Conservation (phyloP, 2,888 invertebrate species). For the Megalurothrips usitatus region DNA sequence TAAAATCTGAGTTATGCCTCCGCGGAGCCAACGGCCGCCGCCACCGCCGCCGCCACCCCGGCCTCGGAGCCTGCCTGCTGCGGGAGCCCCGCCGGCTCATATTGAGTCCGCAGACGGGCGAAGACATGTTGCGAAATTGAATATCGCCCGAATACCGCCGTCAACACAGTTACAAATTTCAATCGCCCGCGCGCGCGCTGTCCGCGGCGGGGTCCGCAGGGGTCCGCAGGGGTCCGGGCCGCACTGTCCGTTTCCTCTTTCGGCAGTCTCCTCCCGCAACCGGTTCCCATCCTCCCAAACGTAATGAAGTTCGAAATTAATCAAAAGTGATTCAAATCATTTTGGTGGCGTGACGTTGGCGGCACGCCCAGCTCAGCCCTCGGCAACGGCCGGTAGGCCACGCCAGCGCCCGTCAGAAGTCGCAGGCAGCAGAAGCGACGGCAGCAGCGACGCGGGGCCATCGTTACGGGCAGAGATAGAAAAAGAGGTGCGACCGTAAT, state of each 20-base stretch:
- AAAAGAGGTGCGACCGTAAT: no score
- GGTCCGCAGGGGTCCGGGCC: background rate
- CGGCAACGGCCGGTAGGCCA: background rate
- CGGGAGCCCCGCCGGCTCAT: no score
- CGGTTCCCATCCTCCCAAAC: background rate
- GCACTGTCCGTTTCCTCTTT: background rate
- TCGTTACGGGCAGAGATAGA: no score
- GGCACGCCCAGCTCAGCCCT: background rate
- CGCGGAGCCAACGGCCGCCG: no score
- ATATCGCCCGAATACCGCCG: background rate
- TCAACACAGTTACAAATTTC: slow-evolving; percentile 23
- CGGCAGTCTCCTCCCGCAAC: background rate
- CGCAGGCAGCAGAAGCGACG: no score
- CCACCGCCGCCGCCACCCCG: no score
- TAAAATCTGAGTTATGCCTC: no score
- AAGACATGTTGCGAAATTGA: background rate
- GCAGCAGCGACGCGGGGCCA: no score
- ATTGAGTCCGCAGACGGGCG: no score
- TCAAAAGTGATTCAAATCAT: background rate
- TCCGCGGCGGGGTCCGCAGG: background rate
- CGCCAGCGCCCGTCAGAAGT: no score
- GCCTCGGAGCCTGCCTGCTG: no score
- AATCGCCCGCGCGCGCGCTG: background rate
- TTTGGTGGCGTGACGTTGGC: background rate
- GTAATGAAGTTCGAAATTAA: slow-evolving; percentile 15